Evolutionary conservation across 2,888 invertebrate species (phyloP).

Genomic region (Sepioteuthis lessoniana): DNA sequence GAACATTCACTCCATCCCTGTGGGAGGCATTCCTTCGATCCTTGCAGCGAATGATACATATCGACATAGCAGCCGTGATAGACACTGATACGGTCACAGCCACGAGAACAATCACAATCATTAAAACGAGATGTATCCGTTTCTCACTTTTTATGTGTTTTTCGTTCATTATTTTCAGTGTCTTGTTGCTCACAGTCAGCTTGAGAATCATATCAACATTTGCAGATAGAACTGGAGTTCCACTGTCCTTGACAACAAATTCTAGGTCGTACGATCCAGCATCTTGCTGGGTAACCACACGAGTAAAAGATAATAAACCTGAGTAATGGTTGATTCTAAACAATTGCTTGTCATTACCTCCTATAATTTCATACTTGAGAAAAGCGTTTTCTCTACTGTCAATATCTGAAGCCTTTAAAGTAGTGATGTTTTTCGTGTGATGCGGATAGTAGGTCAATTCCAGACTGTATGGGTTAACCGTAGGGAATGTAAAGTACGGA

Average conservation of each 20-base stretch:
- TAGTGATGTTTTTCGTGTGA: background rate
- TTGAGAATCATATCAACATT: background rate
- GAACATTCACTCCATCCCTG: background rate
- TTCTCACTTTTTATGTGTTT: background rate
- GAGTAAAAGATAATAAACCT: background rate
- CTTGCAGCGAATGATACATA: conserved; percentile 11
- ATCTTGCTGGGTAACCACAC: conserved; percentile 7
- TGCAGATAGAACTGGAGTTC: background rate
- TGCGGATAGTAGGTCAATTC: background rate
- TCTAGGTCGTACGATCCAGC: background rate
- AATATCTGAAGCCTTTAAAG: background rate
- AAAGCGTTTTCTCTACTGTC: background rate
- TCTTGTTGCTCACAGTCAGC: background rate
- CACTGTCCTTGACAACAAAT: conserved; percentile 33
- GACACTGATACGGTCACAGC: background rate
- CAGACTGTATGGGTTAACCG: background rate
- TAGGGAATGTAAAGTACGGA: background rate
- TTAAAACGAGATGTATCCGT: background rate
- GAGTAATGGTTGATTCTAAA: background rate
- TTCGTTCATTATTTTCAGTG: background rate
- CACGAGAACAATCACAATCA: background rate
- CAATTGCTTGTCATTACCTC: background rate
- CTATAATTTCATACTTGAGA: background rate
- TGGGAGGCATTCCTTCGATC: background rate
- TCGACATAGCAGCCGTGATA: background rate